A percentile compares a stretch with the other conserved stretches of the same genome.
phyloP scores from a whole-genome alignment of 1,140 invertebrate genomes.

The Orchesella cincta region DNA sequence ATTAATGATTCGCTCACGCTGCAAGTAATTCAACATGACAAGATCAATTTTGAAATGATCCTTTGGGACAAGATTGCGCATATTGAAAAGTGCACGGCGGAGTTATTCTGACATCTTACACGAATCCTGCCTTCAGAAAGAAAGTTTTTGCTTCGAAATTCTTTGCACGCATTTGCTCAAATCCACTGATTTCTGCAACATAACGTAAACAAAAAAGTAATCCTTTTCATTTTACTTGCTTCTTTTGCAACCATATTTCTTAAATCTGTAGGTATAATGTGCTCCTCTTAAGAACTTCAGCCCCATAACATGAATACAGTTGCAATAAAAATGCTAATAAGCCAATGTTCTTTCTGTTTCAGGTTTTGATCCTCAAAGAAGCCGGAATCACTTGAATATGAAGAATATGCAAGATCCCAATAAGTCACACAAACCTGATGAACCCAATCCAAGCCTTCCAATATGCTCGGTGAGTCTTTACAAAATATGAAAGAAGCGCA shows the following conservation, averaged over 20 bases:
- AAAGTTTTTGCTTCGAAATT: background rate
- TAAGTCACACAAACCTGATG: slow-evolving; percentile 45
- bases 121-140: background rate
- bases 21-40: too few species aligned
- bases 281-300: background rate
- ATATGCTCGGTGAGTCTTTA: slow-evolving; percentile 52
- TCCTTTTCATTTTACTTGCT: background rate
- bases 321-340: slow-evolving; percentile 19
- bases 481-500: too few species aligned
- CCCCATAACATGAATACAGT: background rate
- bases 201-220: background rate
- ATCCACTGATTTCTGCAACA: background rate
- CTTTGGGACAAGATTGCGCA: too few species aligned
- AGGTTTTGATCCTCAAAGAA: slow-evolving; percentile 44
- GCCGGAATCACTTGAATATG: slow-evolving; percentile 41
- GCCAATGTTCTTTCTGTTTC: slow-evolving; percentile 27
- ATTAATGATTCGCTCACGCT: too few species aligned
- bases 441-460: slow-evolving; percentile 52
- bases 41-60: too few species aligned
- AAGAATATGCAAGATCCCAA: slow-evolving; percentile 46
- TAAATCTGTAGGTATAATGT: background rate
- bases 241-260: too few species aligned
- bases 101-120: background rate
- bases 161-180: background rate
- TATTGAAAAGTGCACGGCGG: too few species aligned